These are phyloP conservation scores for Esox niger DNA, from an alignment of 2,113 vertebrate genomes.

Conservation along the genomic window DNA sequence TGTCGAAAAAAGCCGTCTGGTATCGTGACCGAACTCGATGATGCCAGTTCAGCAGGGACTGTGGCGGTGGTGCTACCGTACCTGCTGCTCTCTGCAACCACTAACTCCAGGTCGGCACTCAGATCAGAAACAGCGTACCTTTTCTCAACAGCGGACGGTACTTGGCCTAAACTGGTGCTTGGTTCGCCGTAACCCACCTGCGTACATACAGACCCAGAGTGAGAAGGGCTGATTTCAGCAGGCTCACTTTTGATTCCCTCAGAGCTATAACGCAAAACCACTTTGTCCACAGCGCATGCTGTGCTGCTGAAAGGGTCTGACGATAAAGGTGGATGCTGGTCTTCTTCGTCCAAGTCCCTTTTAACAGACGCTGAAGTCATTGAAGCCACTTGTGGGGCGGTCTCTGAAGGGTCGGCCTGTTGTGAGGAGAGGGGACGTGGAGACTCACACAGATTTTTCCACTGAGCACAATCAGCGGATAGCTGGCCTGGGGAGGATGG, in stretches of 20 bases:
- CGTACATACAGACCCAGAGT: conserved; percentile 1
- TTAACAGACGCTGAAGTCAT: neutral
- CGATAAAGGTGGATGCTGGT: neutral
- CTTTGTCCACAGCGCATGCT: neutral
- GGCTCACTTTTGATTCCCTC: conserved; percentile 20
- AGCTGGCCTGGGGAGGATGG: neutral
- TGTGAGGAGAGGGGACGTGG: neutral
- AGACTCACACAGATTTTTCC: neutral
- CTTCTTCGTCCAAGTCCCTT: neutral
- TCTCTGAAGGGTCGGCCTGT: neutral
- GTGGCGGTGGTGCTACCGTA: neutral
- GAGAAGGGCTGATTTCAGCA: neutral
- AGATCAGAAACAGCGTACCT: neutral
- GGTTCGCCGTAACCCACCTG: neutral
- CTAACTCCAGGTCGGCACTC: neutral
- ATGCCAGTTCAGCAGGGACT: neutral
- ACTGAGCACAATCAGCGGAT: neutral
- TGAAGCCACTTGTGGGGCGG: neutral
- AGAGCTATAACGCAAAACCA: neutral
- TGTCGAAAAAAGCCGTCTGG: neutral
- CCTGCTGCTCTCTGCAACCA: neutral
- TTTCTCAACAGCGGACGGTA: neutral
- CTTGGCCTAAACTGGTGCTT: neutral
- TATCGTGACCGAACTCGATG: neutral
- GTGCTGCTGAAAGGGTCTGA: conserved; percentile 6